Percentiles rank a stretch among this genome's conserved stretches.
phyloP scores from a whole-genome alignment of 2,888 invertebrate genomes.

The Sisyra nigra region DNA sequence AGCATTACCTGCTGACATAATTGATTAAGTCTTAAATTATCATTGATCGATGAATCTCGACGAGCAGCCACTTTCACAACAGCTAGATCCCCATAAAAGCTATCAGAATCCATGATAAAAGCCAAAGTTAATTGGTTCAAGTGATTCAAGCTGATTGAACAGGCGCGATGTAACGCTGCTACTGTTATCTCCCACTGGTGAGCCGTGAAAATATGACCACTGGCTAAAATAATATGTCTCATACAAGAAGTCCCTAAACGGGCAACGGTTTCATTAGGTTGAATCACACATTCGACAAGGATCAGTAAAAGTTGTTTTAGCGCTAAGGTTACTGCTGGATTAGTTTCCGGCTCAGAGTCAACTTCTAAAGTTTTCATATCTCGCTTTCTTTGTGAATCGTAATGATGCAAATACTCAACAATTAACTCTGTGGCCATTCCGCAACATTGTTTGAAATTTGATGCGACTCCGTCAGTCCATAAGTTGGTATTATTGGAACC shows the following conservation, averaged over 20 bases:
- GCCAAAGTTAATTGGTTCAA: conserved; percentile 77
- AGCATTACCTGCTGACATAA: conserved; percentile 77
- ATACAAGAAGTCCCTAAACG: conserved; percentile 86
- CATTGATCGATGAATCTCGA: conserved; percentile 68
- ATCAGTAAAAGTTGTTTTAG: conserved; percentile 73
- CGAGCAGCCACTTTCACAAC: conserved; percentile 89
- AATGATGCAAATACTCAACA: conserved; percentile 67
- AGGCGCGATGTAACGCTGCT: conserved; percentile 65
- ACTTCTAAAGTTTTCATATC: conserved; percentile 13
- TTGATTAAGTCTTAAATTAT: conserved; percentile 70
- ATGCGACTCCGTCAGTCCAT: conserved; percentile 60
- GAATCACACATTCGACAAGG: conserved; percentile 79
- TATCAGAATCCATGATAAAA: conserved; percentile 81
- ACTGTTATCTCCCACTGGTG: conserved; percentile 80
- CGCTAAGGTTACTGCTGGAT: conserved; percentile 55
- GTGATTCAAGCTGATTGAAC: conserved; percentile 73
- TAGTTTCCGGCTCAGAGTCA: conserved; percentile 20
- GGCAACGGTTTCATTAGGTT: conserved; percentile 79
- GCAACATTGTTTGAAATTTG: conserved; percentile 89
- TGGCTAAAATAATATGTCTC: conserved; percentile 67
- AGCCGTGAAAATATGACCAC: conserved; percentile 63
- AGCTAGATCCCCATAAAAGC: conserved; percentile 84
- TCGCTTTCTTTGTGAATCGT: conserved; percentile 18
- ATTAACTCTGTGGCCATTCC: conserved; percentile 84
- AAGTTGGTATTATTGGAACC: conserved; percentile 46